Evolutionary conservation across 2,888 invertebrate genomes (phyloP).

Genomic region (Coleophora flavipennella): DNA sequence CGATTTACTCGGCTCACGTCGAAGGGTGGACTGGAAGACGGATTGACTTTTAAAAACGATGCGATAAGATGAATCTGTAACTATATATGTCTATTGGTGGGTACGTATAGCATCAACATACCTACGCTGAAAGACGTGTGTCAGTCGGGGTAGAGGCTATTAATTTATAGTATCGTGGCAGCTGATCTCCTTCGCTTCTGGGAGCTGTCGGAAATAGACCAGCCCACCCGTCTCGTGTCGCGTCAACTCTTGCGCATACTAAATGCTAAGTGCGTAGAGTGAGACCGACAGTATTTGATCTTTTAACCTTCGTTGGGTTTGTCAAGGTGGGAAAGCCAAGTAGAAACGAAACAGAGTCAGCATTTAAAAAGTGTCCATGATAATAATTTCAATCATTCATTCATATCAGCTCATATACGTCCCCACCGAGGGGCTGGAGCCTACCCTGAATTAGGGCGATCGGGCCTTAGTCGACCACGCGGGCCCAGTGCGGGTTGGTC

Average conservation of each 20-base stretch:
- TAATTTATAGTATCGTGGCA: constrained; percentile 46
- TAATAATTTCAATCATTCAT: too few species aligned
- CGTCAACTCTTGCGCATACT: background rate
- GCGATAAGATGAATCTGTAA: constrained; percentile 27
- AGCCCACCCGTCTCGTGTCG: constrained; percentile 36
- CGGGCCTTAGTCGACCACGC: too few species aligned
- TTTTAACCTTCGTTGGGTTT: too few species aligned
- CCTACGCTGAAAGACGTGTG: constrained; percentile 24
- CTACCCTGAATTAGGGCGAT: too few species aligned
- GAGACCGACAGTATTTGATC: background rate
- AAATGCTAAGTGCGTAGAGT: background rate
- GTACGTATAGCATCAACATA: constrained; percentile 23
- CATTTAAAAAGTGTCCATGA: too few species aligned
- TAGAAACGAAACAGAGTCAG: too few species aligned
- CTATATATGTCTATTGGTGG: background rate
- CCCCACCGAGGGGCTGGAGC: too few species aligned
- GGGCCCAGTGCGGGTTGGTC: too few species aligned
- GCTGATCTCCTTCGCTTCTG: constrained; percentile 39
- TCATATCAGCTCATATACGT: too few species aligned
- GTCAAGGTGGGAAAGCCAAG: too few species aligned
- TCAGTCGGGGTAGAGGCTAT: constrained; percentile 37
- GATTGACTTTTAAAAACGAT: constrained; percentile 29
- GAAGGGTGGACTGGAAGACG: constrained; percentile 13
- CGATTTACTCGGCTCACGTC: constrained; percentile 28
- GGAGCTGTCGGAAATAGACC: constrained; percentile 52